Evolutionary conservation across 2,797 vertebrate species (phyloP), one percentile per base, ranked within the genome.

Genomic region (Schizothorax lantsangensis): DNA sequence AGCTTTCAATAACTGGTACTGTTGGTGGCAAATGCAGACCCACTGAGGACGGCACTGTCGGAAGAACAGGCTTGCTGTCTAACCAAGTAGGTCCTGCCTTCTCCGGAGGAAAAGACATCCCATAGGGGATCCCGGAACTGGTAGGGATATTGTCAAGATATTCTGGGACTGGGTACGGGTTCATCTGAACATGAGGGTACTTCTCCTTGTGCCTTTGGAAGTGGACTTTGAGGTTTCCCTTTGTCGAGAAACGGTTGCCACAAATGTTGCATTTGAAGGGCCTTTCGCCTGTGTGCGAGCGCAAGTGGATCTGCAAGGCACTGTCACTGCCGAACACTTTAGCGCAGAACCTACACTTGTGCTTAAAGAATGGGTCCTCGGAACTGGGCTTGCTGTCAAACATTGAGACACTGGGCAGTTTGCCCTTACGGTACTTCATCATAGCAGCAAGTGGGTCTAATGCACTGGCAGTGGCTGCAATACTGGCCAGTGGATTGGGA

Each of bases 301-400:
- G 98, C 93, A 99, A 95, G 94, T 99, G 98, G 91, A 99, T 99
- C 95, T 99, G 98, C 92, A 99, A 94, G 49, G 98, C 98, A 8
- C 98, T 99, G 94, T 99, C 98, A 23, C 98, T 99, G 92, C 98
- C 98, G 92, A 99, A 99, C 93, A 99, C 98, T 97, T 99, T 99
- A 95, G 98, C 98, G 93, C 98, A 99, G 95, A 99, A 99, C 86
- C 97, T 94, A 92, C 98, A 99, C 95, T 99, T 99, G 91, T 99
- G 98, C 93, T 99, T 99, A 92, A 99, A 99, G 95, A 99, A 99
- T 59, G 97, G 97, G 92, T 99, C 98, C 93, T 98, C 98, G 0
- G 97, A 96, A 88, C 95, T 95, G 83, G 96, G 96, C 95, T 98
- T 98, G 73, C 96, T 95, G 87, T 99, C 98, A 89, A 98, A 98